phyloP scores from a whole-genome alignment of 2,888 invertebrate species.

The Tigriopus californicus region DNA sequence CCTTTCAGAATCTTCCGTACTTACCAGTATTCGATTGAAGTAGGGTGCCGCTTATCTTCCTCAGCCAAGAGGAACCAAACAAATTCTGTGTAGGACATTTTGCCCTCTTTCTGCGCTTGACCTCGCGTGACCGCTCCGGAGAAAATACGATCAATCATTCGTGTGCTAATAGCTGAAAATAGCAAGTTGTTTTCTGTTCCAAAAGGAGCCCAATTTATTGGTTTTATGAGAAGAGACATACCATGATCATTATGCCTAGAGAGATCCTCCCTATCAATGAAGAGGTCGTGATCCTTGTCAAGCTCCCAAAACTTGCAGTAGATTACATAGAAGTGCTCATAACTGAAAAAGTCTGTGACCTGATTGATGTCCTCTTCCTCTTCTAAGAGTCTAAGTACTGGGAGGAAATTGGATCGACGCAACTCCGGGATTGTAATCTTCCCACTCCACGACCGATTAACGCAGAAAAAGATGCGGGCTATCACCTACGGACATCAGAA shows the following conservation, averaged over 20 bases:
- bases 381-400: slow-evolving; percentile 32
- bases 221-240: too few relatives aligned
- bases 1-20: too few relatives aligned
- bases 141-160: slow-evolving; percentile 91
- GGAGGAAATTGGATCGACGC: slow-evolving; percentile 67
- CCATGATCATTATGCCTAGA: slow-evolving; percentile 89
- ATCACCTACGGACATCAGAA: slow-evolving; percentile 48
- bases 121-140: slow-evolving; percentile 87
- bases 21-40: slow-evolving; percentile 87
- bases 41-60: slow-evolving; percentile 93
- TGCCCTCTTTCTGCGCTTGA: slow-evolving; percentile 34
- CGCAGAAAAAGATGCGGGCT: slow-evolving; percentile 89
- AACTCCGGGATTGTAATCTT: slow-evolving; percentile 71
- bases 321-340: slow-evolving; percentile 99
- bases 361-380: slow-evolving; percentile 95
- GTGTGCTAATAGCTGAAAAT: slow-evolving; percentile 64
- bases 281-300: slow-evolving; percentile 92
- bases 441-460: slow-evolving; percentile 93
- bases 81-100: slow-evolving; percentile 96
- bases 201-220: too few relatives aligned
- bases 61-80: slow-evolving; percentile 98
- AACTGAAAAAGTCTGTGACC: slow-evolving; percentile 54
- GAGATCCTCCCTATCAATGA: slow-evolving; percentile 81
- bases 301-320: slow-evolving; percentile 99
- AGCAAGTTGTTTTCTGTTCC: too few relatives aligned